Evolutionary conservation across 2,113 vertebrate species (phyloP), one percentile per base, ranked within the genome.

Genomic region (Mugil cephalus): DNA sequence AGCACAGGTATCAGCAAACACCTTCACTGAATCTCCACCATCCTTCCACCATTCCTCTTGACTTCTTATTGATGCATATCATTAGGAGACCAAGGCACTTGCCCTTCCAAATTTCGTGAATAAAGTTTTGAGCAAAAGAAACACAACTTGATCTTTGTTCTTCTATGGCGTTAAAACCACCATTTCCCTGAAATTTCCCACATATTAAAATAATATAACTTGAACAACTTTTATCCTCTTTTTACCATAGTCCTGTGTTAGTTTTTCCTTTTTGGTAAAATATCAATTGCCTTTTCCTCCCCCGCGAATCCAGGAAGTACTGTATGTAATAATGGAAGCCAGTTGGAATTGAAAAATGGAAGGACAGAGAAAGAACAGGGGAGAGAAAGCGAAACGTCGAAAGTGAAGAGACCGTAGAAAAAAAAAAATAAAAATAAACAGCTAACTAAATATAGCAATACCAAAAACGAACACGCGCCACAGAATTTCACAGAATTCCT

Each of bases 401-500:
- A 70, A 82, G 73, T 75, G 60, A 87, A 61, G 62, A 75, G 66
- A 80, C 36, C 4, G 24, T 85, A 84, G 69, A 81, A 87, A 82
- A 51, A 34, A 42, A 62, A 48, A 39, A 59, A 15, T 30, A 19
- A 9, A 64, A 54, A 75, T 86, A 79, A 60, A 91, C 82, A 69
- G 83, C 85, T 74, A 88, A 88, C 76, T 83, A 89, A 91, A 86
- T 86, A 90, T 84, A 92, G 79, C 83, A 52, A 88, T 88, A 89
- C 86, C 84, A 81, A 91, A 89, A 91, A 90, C 68, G 21, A 91
- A 91, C 85, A 87, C 87, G 62, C 68, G 74, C 79, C 86, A 89
- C 88, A 89, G 89, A 91, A 90, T 90, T 91, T 91, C 90, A 93
- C 91, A 91, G 89, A 87, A 88, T 91, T 89, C 82, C 90, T 90